Evolutionary conservation across 2,113 vertebrate species (phyloP).

Genomic region (Panurus biarmicus): DNA sequence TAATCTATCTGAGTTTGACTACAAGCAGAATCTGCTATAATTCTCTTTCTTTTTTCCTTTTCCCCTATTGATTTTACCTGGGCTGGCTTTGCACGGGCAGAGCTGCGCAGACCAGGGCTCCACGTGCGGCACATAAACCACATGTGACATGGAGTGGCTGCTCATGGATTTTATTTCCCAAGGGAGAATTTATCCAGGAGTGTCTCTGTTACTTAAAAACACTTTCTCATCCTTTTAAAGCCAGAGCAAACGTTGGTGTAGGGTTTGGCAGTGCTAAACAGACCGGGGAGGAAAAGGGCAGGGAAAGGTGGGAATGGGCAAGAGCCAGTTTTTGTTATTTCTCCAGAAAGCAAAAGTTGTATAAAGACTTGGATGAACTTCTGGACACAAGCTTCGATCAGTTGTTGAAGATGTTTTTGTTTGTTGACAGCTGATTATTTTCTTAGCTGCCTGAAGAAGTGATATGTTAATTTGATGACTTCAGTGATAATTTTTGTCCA

Average conservation of each 20-base stretch:
- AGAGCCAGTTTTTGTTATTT: background rate
- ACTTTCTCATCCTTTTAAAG: background rate
- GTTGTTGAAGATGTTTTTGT: background rate
- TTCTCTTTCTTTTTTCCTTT: background rate
- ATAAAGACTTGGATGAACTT: background rate
- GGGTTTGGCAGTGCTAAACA: rapidly evolving
- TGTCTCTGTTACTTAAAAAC: slow-evolving; percentile 15
- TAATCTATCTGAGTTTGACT: background rate
- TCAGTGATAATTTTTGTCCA: background rate
- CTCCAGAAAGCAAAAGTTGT: background rate
- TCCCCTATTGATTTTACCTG: background rate
- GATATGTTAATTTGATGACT: background rate
- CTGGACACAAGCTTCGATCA: background rate
- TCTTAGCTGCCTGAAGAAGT: background rate
- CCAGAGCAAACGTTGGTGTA: background rate
- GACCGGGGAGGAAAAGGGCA: background rate
- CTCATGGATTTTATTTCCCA: slow-evolving; percentile 13
- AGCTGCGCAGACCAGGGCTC: rapidly evolving
- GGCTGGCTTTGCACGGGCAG: background rate
- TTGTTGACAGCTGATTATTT: background rate
- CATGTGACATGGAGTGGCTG: background rate
- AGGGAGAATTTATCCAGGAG: background rate
- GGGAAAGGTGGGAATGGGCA: background rate
- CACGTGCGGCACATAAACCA: background rate
- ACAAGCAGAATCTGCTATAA: background rate